Conservation (phyloP, 1,140 invertebrate genomes). For the Polyergus mexicanus region DNA sequence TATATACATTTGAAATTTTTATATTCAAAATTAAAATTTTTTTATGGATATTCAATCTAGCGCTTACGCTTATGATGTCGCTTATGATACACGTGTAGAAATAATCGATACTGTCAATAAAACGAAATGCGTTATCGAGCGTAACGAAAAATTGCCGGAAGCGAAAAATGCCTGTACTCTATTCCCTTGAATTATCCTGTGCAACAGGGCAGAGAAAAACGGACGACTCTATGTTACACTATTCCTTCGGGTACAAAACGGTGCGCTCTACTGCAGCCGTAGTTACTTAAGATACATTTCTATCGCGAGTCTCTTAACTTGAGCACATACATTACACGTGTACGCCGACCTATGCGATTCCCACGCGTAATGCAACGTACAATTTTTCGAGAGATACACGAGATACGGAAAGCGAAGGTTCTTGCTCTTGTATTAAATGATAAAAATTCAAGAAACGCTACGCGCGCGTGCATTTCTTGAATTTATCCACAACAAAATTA, state of each 20-base stretch:
- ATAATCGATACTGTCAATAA: slow-evolving; percentile 38
- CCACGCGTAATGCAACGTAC: slow-evolving; percentile 45
- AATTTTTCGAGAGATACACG: slow-evolving; percentile 52
- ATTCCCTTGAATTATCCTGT: slow-evolving; percentile 57
- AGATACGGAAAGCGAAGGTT: slow-evolving; percentile 39
- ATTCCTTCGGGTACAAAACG: slow-evolving; percentile 51
- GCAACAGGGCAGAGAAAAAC: slow-evolving; percentile 56
- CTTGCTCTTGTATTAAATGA: slow-evolving; percentile 17
- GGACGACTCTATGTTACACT: slow-evolving; percentile 64
- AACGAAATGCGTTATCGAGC: slow-evolving; percentile 52
- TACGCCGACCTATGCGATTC: slow-evolving; percentile 27
- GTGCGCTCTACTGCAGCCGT: slow-evolving; percentile 31
- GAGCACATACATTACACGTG: slow-evolving; percentile 14
- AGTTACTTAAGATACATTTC: slow-evolving; percentile 73
- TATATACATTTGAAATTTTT: not conserved
- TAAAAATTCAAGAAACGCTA: not conserved
- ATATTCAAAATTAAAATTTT: slow-evolving; percentile 9
- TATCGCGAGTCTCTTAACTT: slow-evolving; percentile 58
- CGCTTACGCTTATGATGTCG: not conserved
- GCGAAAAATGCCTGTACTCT: slow-evolving; percentile 43
- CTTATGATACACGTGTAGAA: not conserved
- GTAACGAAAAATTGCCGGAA: slow-evolving; percentile 29
- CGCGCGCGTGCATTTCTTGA: not conserved
- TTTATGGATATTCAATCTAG: not conserved
- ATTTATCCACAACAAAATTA: slow-evolving; percentile 1